Base-by-base conservation (phyloP, 2,113 vertebrate species). In the Natator depressus region DNA sequence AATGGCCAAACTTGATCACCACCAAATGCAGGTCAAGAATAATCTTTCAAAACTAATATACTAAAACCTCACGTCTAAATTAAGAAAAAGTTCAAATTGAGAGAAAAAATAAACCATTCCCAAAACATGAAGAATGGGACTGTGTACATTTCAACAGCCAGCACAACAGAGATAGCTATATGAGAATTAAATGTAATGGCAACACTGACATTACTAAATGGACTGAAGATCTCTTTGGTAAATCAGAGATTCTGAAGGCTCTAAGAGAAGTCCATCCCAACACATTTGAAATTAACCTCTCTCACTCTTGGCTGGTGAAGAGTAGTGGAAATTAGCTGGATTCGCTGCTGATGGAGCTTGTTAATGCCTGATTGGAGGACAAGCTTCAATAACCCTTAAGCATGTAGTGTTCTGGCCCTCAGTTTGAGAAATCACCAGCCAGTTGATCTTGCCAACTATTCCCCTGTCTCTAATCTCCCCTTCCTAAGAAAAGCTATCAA, bases 101-200 rank as follows among this genome's bases (percentile, higher is more conserved):
- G 53, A 94, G 51, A 92, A 29, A 13, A 82, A 42, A 3, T 94
- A 86, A 95, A 90, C 80, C 54, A 84, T 80, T 54, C 57, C 81
- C 85, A 91, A 94, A 8, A 38, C 42, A 55, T 35, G 84, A 91
- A 79, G 31, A 4, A 47, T 42, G 8, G 57, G 8, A 55, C 50
- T 78, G 29, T 27, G 65, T 8, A 8, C 46, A 69, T 84, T 96
- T 91, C 35, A 87, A 31, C 35, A 80, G 5, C 12, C 17, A 10
- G 49, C 38, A 20, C 84, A 57, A 84, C 2, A 5, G 6, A 90
- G 12, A 1, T 38, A n/a, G 14, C 53, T 1, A 2, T 1, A 17
- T 72, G 3, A 19, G 24, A 88, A 79, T 25, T 50, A 49, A 91
- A 25, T 5, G 17, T 54, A 38, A 92, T 49, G 27, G 3, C 11